Evolutionary conservation across 2,797 vertebrate species (phyloP), one percentile per base, ranked within the genome.

Genomic region (Epinephelus coioides): DNA sequence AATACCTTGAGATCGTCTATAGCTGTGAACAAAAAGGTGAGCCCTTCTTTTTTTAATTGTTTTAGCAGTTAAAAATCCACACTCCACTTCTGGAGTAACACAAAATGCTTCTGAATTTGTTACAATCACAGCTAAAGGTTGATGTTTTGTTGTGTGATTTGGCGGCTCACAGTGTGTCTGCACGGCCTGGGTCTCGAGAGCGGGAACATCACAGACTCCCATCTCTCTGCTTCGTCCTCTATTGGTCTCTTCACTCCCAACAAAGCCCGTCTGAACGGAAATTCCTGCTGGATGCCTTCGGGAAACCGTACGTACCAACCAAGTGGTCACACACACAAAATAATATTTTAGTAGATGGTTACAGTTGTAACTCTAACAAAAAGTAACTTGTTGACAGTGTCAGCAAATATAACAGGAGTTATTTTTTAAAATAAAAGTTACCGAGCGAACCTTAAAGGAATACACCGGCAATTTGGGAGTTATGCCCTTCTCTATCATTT

Each of bases 11-110:
- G 89, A 93, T 96, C 15, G 51, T 91, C 69, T 96, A 91, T 85
- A 95, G 89, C 82, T 96, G 96, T 61, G 95, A 96, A 64, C 94
- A 96, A 72, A 94, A 94, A 74, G 96, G 96, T 96, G 44, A 23
- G 72, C 55, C 21, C 11, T 25, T 19, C 13, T 23, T 64, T 0
- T 1, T 53, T 65, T 40, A 43, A 63, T 65, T 0, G 34, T 62
- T 34, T 40, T 19, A 25, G 34, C 11, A 6, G 10, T 30, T 59
- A 43, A 9, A 7, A 50, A 30, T 69, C 12, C 5, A 43, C 7
- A 6, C 53, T 14, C 38, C 15, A 2, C 14, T 43, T 11, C 25
- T 65, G 34, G 7, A 46, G 15, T 12, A 17, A 40, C 27, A 43
- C 3, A 50, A 13, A 13, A 30, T 17, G 3, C 14, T 0, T 5